Conservation (phyloP, 2,888 invertebrate genomes). For the Ariolimax columbianus region DNA sequence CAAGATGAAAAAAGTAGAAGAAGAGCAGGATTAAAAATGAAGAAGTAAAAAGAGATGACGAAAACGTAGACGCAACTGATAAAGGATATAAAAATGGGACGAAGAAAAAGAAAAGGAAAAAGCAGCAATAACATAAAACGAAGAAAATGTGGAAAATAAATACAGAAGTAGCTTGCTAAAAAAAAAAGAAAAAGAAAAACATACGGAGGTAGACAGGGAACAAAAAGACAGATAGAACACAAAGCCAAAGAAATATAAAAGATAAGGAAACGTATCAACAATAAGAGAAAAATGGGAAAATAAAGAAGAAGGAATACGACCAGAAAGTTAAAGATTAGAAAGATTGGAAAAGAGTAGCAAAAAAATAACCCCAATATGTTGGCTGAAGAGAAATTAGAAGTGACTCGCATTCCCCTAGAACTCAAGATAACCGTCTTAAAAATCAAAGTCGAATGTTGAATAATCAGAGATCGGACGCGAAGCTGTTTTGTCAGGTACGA, state of each 20-base stretch:
- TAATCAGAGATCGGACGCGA: neutral
- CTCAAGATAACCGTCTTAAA: neutral
- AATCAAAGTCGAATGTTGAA: neutral
- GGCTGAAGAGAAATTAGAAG: neutral
- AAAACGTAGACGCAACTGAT: neutral
- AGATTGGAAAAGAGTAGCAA: no score
- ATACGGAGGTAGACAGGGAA: no score
- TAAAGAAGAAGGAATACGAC: no score
- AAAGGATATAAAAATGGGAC: neutral
- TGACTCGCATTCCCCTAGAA: neutral
- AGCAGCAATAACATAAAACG: neutral
- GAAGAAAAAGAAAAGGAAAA: no score
- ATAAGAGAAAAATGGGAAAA: no score
- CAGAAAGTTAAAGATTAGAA: no score
- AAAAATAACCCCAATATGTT: neutral
- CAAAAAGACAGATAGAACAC: no score
- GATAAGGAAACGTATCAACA: no score
- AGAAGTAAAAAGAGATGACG: neutral
- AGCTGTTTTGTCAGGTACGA: neutral
- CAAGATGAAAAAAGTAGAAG: no score
- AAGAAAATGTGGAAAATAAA: neutral
- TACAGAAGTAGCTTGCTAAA: no score
- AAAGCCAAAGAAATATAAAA: no score
- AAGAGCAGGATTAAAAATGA: neutral
- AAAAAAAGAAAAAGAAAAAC: no score